Base-by-base conservation (phyloP, 2,797 vertebrate species). In the Ctenosaura bakeri region DNA sequence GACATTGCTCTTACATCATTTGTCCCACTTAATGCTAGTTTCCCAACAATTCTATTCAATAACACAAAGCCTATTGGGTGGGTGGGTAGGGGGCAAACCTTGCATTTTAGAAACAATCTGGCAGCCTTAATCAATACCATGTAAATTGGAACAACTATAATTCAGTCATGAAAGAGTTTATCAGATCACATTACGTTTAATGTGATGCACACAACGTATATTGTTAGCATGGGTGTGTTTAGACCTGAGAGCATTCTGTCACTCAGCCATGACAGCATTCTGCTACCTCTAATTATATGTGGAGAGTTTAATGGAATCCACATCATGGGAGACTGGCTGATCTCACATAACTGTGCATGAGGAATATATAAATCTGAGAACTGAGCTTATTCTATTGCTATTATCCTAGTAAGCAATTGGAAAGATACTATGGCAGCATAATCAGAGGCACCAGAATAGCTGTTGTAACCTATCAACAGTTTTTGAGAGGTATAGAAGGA, bases 201-300 rank as follows among this genome's bases (percentile, higher is more conserved):
- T 50, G 86, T 24, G 82, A 81, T 62, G 85, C 90, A 88, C 62
- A 88, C 64, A 91, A 32, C 29, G 93, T 90, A 92, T 76, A 94
- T 91, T 59, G 1, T 90, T 91, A 86, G 59, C 79, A 42, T 76
- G 4, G 56, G 14, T 29, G 52, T 92, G 6, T 77, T 89, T 29
- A 88, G 84, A 50, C 35, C 10, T 89, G 80, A 89, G 62, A 80
- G 90, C 80, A 89, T 71, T 92, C 62, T 69, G 42, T 79, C 89
- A 81, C 85, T 83, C 18, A 91, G 52, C 52, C 86, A 54, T 92
- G 79, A 35, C 59, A 94, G 88, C 85, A 64, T 85, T 81, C 64
- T 81, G 9, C 22, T 88, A 85, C 29, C 91, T 89, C 91, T 94
- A 92, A 94, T 95, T 96, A 94, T 42, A 92, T 91, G 66, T 74